These are phyloP conservation scores for Anas georgica DNA, from an alignment of 2,797 vertebrate genomes.

Conservation along the genomic window DNA sequence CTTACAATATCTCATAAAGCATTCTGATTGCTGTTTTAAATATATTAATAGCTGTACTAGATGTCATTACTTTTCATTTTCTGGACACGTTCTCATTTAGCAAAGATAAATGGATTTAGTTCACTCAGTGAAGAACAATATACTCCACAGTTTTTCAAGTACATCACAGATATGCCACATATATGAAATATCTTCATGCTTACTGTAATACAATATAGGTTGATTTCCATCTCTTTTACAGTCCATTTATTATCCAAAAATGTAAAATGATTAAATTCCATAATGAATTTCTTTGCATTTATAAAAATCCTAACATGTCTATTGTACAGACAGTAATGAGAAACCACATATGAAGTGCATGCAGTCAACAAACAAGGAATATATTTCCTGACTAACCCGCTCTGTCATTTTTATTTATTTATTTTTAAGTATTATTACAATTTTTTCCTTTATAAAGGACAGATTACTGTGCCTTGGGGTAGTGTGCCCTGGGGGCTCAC, in stretches of 20 bases:
- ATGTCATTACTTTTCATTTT: neutral
- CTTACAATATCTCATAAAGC: neutral
- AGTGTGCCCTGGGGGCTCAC: fast-evolving
- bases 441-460: neutral
- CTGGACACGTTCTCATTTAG: neutral
- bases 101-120: neutral
- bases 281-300: neutral
- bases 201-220: neutral
- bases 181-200: neutral
- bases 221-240: neutral
- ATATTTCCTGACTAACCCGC: neutral
- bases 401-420: too few species aligned
- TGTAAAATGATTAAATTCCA: neutral
- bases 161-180: neutral
- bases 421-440: too few species aligned
- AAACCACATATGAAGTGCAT: neutral
- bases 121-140: neutral
- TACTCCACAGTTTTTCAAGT: neutral
- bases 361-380: neutral
- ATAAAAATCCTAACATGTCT: neutral
- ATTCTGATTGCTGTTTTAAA: neutral
- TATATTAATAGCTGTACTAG: neutral
- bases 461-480: fast-evolving
- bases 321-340: neutral
- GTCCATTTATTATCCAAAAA: neutral